Evolutionary conservation across 1,140 invertebrate genomes (phyloP), one percentile per base, ranked within the genome.

Genomic region (Harpegnathos saltator): DNA sequence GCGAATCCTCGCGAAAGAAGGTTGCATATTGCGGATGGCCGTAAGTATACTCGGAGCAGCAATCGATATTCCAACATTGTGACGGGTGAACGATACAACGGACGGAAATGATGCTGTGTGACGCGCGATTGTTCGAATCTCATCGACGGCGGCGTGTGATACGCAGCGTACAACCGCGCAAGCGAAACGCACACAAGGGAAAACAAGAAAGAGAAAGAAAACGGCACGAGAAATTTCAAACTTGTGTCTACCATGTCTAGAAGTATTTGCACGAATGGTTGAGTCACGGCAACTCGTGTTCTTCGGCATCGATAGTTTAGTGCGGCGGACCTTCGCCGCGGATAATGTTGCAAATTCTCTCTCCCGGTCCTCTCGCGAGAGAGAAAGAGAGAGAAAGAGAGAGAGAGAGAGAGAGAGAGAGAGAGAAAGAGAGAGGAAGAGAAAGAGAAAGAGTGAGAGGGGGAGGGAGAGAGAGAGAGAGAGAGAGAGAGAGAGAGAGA

Each of bases 221-320:
- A 83, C 17, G 63, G 59, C 69, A 80, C 74, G 82, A 83, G 82
- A 83, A 89, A 91, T 93, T 90, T 94, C 93, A 92, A 95, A 95
- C 95, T 95, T 95, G 95, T 95, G 95, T 95, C 93, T 93, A 94
- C 94, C 95, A 95, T 86, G 33, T 85, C 87, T 89, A 89, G 72
- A 89, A 78, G 84, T 89, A 87, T 83, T 85, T 80, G 75, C 80
- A 77, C 73, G 84, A 58, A 48, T 85, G 84, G 81, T 71, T 84
- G 86, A 88, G 59, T 80, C 74, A 71, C n/a, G 81, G 66, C 52
- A 58, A 3, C 19, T 84, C 72, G 15, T 69, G 26, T 65, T 56
- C 26, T 78, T 59, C 54, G 59, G 65, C 71, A 72, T 74, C 78
- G 78, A 82, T 74, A 74, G 63, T 15, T 80, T 24, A 61, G 11